These are phyloP conservation scores for Rhinoraja longicauda DNA, from an alignment of 2,797 vertebrate species.

Conservation along the genomic window DNA sequence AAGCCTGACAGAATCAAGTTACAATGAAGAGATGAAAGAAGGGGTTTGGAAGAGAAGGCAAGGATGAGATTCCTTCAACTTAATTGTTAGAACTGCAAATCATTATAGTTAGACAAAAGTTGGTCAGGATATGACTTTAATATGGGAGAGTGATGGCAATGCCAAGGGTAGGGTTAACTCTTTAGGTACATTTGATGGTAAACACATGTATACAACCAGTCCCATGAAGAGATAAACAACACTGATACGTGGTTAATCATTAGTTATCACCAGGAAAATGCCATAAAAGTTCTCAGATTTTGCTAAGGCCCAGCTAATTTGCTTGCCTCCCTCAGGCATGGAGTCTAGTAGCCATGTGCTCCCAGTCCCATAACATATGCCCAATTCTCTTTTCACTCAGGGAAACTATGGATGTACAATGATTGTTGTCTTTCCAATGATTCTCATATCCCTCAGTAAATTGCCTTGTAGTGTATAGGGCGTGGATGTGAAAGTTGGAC, in stretches of 20 bases:
- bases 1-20: background rate
- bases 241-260: background rate
- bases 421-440: background rate
- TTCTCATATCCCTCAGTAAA: background rate
- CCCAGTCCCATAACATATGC: background rate
- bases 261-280: background rate
- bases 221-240: background rate
- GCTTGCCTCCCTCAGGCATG: background rate
- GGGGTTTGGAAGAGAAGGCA: background rate
- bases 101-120: background rate
- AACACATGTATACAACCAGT: background rate
- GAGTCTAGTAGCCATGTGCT: background rate
- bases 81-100: constrained; percentile 4
- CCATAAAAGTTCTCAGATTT: background rate
- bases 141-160: background rate
- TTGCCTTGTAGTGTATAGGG: no score
- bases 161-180: background rate
- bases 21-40: background rate
- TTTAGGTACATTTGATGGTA: background rate
- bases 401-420: background rate
- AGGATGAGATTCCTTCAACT: background rate
- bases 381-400: background rate
- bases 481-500: no score
- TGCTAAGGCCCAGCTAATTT: background rate
- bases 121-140: background rate